Base-by-base conservation (phyloP, 2,888 invertebrate genomes). In the Horisme vitalbata region DNA sequence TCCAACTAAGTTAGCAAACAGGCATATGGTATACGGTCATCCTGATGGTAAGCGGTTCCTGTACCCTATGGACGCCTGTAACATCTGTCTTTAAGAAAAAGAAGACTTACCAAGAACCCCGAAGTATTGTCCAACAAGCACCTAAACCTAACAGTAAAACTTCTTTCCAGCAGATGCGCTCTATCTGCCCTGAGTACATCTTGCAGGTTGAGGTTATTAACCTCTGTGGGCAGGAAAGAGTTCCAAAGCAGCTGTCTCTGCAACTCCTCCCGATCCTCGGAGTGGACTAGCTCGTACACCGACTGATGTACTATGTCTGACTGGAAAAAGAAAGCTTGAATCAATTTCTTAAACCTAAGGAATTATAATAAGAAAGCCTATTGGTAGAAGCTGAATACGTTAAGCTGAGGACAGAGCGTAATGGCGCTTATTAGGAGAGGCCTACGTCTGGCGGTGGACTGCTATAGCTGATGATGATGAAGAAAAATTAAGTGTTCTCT, bases 241-340 rank as follows among this genome's bases (percentile, higher is more conserved):
- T 97, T 97, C 97, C 97, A 97, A 81, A 97, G 93, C 65, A 99
- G 88, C 83, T 99, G 99, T 41, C 97, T 90, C 76, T 98, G 98
- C 45, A 99, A 92, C 83, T 99, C 99, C 80, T 99, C 99, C 2
- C 99, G 92, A 80, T 99, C 99, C 89, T 99, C 99, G 2, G 98
- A 99, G 87, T 99, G 99, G 53, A 99, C 99, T 79, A 99, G 91
- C 86, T 99, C 99, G 92, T 98, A 99, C 39, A 99, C 98, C 58
- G 98, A 98, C 81, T 99, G 99, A 84, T 99, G 99, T 48, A 99
- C 98, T 69, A 99, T 99, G 85, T 99, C 99, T 65, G 99, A 99
- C 99, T 99, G 92, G 20, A 94, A 93, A 61, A 6, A 41, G 57
- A 47, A 31, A 1, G 5, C 11, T 1, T 26, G 1, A 2, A 10